Percentiles rank a stretch among this genome's conserved stretches.
Evolutionary conservation across 2,113 vertebrate genomes (phyloP).

Genomic region (Rhombomys opimus): DNA sequence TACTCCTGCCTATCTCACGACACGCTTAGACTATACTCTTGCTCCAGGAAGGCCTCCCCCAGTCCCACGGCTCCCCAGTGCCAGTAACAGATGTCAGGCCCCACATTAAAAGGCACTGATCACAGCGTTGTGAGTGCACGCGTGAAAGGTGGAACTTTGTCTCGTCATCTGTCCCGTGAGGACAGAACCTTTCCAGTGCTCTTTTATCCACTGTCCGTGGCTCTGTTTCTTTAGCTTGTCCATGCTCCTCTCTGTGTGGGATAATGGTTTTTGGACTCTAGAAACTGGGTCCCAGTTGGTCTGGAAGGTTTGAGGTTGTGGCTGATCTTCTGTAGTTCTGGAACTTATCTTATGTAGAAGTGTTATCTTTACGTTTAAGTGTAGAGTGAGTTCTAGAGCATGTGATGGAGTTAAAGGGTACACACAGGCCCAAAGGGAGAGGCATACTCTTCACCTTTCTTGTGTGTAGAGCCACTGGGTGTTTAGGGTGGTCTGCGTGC

Average conservation of each 20-base stretch:
- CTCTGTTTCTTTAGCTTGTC: not conserved
- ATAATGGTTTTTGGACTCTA: not conserved
- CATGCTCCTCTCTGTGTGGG: not conserved
- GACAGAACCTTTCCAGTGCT: not conserved
- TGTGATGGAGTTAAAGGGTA: not conserved
- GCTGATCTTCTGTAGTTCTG: not conserved
- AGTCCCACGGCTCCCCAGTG: not conserved
- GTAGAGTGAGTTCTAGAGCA: not conserved
- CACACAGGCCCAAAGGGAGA: not conserved
- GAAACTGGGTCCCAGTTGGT: not conserved
- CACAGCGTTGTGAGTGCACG: fast-evolving
- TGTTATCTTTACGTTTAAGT: not conserved
- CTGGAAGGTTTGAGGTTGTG: not conserved
- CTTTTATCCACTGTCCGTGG: not conserved
- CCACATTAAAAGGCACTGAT: not conserved
- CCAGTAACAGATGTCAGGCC: not conserved
- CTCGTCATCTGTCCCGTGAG: not conserved
- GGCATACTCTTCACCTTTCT: fast-evolving
- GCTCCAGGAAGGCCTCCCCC: too few relatives aligned
- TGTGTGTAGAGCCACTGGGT: not conserved
- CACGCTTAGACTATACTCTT: too few relatives aligned
- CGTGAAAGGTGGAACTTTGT: not conserved
- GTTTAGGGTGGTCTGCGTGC: not conserved
- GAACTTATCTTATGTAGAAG: not conserved
- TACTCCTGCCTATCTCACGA: too few relatives aligned